These are phyloP conservation scores for Drosophila multiciliata DNA, from an alignment of 2,888 invertebrate genomes.

Conservation along the genomic window DNA sequence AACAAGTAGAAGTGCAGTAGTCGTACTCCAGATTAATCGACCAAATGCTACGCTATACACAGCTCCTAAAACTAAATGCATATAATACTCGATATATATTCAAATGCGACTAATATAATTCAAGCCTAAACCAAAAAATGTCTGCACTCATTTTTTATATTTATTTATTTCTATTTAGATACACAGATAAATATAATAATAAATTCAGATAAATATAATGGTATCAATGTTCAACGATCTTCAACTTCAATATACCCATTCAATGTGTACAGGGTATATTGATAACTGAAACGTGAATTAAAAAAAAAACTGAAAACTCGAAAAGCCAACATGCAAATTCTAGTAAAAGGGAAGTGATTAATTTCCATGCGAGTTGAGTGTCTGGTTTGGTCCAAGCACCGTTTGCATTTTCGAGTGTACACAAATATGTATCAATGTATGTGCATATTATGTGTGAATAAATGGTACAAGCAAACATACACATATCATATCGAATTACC, in stretches of 20 bases:
- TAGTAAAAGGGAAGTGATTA: constrained; percentile 73
- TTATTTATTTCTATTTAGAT: not conserved
- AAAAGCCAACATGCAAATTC: constrained; percentile 74
- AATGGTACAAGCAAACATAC: constrained; percentile 2
- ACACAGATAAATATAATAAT: not conserved
- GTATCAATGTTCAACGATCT: not conserved
- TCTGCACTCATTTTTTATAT: not conserved
- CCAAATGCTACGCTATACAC: not conserved
- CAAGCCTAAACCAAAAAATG: not conserved
- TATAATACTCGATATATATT: not conserved
- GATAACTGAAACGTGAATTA: constrained; percentile 12
- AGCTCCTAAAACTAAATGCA: not conserved
- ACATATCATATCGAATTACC: constrained; percentile 64
- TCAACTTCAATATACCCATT: not conserved
- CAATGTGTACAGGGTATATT: constrained; percentile 4
- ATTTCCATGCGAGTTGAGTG: constrained; percentile 45
- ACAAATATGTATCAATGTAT: not conserved
- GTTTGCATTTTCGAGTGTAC: constrained; percentile 12
- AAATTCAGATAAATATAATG: not conserved
- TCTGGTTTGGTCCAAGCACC: constrained; percentile 22
- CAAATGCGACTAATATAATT: not conserved
- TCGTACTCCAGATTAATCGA: not conserved
- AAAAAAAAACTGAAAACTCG: constrained; percentile 36
- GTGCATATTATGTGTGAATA: not conserved
- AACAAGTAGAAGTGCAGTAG: constrained; percentile 1